phyloP scores from a whole-genome alignment of 2,113 vertebrate genomes.

The Pelvicachromis taeniatus region DNA sequence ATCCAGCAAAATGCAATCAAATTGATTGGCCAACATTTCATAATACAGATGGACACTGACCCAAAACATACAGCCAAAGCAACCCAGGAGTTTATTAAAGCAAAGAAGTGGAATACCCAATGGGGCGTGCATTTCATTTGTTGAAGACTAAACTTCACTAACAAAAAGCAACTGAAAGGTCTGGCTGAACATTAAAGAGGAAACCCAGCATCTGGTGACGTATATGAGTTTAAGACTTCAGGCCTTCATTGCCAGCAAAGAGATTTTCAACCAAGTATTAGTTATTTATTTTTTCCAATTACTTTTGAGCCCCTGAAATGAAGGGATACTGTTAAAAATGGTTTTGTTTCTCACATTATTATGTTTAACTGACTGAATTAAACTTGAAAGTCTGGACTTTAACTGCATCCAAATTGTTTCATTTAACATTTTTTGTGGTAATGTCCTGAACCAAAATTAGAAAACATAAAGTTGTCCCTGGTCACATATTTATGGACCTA shows the following conservation, averaged over 20 bases:
- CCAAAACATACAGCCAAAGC: not conserved
- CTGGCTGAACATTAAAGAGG: not conserved
- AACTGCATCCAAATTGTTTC: not conserved
- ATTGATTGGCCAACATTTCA: not conserved
- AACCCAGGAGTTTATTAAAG: not conserved
- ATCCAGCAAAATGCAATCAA: not conserved
- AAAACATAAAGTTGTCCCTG: not conserved
- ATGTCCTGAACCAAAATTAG: not conserved
- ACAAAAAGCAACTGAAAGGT: not conserved
- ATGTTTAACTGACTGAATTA: not conserved
- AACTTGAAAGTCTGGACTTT: not conserved
- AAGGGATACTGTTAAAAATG: accelerated
- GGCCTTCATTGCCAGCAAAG: not conserved
- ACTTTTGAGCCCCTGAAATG: not conserved
- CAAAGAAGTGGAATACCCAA: not conserved
- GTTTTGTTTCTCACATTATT: accelerated
- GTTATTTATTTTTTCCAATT: not conserved
- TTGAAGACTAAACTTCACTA: not conserved
- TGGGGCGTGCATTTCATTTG: not conserved
- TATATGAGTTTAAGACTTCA: not conserved
- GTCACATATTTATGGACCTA: not conserved
- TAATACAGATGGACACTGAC: not conserved
- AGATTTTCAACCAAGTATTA: not conserved
- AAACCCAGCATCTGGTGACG: not conserved
- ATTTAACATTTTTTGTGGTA: not conserved